Evolutionary conservation across 2,797 vertebrate genomes (phyloP).

Genomic region (Atherinosoma microstoma): DNA sequence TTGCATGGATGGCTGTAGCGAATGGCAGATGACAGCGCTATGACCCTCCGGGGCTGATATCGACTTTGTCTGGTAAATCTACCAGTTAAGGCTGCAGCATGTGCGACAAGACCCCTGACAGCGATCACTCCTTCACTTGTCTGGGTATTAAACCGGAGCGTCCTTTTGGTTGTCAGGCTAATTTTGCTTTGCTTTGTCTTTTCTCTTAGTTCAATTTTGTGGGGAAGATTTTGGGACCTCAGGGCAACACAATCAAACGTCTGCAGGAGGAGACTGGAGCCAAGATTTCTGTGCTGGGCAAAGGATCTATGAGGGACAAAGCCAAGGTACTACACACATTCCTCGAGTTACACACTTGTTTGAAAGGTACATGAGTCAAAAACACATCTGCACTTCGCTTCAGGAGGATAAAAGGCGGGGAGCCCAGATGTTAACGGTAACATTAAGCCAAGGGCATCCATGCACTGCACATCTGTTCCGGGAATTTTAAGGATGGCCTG

Average conservation of each 20-base stretch:
- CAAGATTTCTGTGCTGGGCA: slow-evolving; percentile 97
- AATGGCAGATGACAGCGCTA: slow-evolving; percentile 28
- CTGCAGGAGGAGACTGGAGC: slow-evolving; percentile 98
- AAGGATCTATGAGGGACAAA: slow-evolving; percentile 99
- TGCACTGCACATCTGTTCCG: slow-evolving; percentile 46
- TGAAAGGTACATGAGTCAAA: slow-evolving; percentile 44
- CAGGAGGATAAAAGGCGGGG: slow-evolving; percentile 31
- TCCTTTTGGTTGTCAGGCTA: slow-evolving; percentile 32
- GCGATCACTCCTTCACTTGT: slow-evolving; percentile 37
- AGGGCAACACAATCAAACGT: slow-evolving; percentile 98
- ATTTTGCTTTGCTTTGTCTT: slow-evolving; percentile 43
- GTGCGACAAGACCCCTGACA: slow-evolving; percentile 31
- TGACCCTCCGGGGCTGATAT: slow-evolving; percentile 35
- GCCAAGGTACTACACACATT: slow-evolving; percentile 85
- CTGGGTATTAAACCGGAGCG: slow-evolving; percentile 13
- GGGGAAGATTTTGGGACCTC: slow-evolving; percentile 98
- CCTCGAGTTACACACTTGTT: slow-evolving; percentile 41
- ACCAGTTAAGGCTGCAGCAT: slow-evolving; percentile 41
- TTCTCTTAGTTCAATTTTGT: slow-evolving; percentile 96
- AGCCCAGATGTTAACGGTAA: slow-evolving; percentile 61
- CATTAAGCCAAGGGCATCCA: slow-evolving; percentile 46
- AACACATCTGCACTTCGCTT: slow-evolving; percentile 56
- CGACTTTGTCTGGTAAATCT: slow-evolving; percentile 56
- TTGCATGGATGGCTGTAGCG: slow-evolving; percentile 36
- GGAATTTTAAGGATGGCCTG: slow-evolving; percentile 20